Base-by-base conservation (phyloP, 2,113 vertebrate genomes). In the Cinclus mexicanus region DNA sequence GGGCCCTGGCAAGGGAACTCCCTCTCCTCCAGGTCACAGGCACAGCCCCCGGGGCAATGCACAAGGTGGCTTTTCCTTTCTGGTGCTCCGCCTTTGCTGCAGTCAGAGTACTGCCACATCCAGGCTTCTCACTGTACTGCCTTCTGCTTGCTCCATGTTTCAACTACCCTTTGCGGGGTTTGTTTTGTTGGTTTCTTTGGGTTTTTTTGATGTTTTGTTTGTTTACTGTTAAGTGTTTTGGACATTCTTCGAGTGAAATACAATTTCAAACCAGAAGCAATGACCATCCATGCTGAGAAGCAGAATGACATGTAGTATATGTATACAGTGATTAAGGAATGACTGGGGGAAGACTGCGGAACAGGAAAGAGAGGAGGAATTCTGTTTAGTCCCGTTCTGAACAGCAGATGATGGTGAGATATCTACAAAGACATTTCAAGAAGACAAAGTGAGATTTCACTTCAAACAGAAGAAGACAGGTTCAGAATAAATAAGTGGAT, bases 401-500 rank as follows among this genome's bases (percentile, higher is more conserved):
- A 42, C 29, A 82, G 61, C 23, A 78, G 52, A 19, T 63, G 56
- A 87, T 69, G 49, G 37, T 60, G 56, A 59, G 33, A n/a, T 49
- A 83, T 92, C 79, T 80, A 46, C 1, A 3, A 86, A 94, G 82
- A 93, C 3, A 10, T 86, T 86, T 88, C 75, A 76, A 80, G 59
- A 92, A 46, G 79, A 94, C 75, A 83, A 88, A 35, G 35, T 81
- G 52, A 93, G 64, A 77, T 83, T 93, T 90, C 52, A 63, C n/a
- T 83, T 57, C 74, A 85, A 83, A 92, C 39, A 90, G 57, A 19
- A 83, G 31, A 67, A 93, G 88, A 80, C 44, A 57, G 23, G n/a
- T 74, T 83, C 79, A 63, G 83, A 88, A 80, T 70, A 86, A 96
- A 53, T 80, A 91, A 93, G 13, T 33, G 37, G 53, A 88, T 65